Evolutionary conservation across 2,888 invertebrate species (phyloP).

Genomic region (Dolichomitus sp.): DNA sequence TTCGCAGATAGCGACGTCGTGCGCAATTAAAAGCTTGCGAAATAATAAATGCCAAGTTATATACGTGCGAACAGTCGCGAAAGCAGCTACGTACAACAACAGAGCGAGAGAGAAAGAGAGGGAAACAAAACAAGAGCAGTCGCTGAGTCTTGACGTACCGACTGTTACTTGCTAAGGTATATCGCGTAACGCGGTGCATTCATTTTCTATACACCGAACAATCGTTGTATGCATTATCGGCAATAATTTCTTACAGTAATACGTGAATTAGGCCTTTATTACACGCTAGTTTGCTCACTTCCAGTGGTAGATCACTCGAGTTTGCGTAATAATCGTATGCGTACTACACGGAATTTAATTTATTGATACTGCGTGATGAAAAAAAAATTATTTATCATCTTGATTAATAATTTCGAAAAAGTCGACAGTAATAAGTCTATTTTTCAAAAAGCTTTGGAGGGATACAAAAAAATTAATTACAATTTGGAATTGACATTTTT

Average conservation of each 20-base stretch:
- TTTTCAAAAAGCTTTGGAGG: neutral
- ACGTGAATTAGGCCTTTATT: constrained; percentile 3
- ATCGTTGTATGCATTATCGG: neutral
- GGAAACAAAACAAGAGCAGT: neutral
- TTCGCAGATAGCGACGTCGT: constrained; percentile 21
- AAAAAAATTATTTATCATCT: neutral
- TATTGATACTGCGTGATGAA: constrained; percentile 1
- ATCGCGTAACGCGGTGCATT: neutral
- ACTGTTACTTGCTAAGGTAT: neutral
- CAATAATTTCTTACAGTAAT: neutral
- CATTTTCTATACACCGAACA: neutral
- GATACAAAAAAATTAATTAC: neutral
- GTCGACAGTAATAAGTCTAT: neutral
- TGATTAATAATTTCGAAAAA: neutral
- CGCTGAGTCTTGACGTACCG: neutral
- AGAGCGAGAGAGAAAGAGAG: neutral
- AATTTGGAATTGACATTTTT: neutral
- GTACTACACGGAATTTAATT: constrained; percentile 24
- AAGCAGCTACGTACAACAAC: neutral
- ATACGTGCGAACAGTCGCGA: neutral
- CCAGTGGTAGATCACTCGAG: neutral
- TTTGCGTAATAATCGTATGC: constrained; percentile 28
- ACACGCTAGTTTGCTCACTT: neutral
- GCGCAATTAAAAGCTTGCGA: constrained; percentile 47
- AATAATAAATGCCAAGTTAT: constrained; percentile 40